These are phyloP conservation scores for Grapholita molesta DNA, from an alignment of 1,140 invertebrate genomes.

Conservation along the genomic window DNA sequence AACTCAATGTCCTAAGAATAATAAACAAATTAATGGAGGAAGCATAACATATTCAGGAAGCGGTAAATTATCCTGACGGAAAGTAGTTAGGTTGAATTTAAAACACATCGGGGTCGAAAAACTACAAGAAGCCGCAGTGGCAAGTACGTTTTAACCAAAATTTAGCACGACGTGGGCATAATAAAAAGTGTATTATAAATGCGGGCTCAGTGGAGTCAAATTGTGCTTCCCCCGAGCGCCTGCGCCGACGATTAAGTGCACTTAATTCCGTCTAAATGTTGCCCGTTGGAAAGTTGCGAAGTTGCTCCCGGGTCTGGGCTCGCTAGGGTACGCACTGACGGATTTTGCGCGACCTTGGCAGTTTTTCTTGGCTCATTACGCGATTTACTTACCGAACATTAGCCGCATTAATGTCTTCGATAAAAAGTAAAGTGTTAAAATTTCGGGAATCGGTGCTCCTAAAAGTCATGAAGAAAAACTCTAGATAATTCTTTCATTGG, in stretches of 20 bases:
- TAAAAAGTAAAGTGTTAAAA: neutral
- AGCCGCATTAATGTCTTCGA: neutral
- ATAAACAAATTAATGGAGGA: neutral
- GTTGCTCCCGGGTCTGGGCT: neutral
- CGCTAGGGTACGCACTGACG: neutral
- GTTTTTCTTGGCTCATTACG: conserved; percentile 7
- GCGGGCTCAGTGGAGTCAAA: conserved; percentile 48
- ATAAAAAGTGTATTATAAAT: conserved; percentile 55
- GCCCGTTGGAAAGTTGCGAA: conserved; percentile 46
- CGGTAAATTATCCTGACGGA: neutral
- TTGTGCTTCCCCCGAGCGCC: conserved; percentile 48
- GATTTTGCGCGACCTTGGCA: neutral
- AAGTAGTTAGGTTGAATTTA: neutral
- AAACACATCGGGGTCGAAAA: neutral
- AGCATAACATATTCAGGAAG: conserved; percentile 1
- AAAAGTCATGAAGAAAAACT: too few species aligned
- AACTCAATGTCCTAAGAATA: neutral
- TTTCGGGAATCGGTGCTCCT: too few species aligned
- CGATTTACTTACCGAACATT: conserved; percentile 11
- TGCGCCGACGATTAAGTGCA: conserved; percentile 64
- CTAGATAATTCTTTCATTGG: too few species aligned
- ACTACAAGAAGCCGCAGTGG: conserved; percentile 13
- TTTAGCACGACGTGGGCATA: conserved; percentile 31
- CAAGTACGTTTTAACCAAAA: conserved; percentile 33
- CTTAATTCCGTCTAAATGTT: conserved; percentile 70